Evolutionary conservation across 2,113 vertebrate genomes (phyloP).

Genomic region (Centropus unirufus): DNA sequence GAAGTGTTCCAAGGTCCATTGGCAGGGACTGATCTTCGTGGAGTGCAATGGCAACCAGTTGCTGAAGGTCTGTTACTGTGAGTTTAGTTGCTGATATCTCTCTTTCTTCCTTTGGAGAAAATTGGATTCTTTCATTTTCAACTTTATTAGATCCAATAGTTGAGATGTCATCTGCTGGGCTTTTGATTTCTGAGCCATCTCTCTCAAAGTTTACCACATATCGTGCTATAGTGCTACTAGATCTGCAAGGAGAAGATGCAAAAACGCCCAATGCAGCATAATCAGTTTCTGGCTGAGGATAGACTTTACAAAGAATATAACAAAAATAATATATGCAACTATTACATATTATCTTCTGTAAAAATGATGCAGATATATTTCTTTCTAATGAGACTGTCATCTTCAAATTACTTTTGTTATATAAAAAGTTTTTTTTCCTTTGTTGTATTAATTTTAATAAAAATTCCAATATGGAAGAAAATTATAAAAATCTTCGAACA

Average conservation of each 20-base stretch:
- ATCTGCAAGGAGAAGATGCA: conserved; percentile 67
- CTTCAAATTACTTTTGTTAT: not conserved
- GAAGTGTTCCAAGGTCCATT: conserved; percentile 82
- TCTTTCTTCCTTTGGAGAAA: conserved; percentile 51
- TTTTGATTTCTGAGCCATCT: conserved; percentile 56
- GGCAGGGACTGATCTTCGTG: conserved; percentile 82
- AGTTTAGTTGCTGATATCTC: conserved; percentile 51
- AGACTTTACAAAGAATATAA: not conserved
- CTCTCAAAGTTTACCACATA: conserved; percentile 84
- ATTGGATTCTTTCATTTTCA: conserved; percentile 55
- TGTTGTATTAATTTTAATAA: not conserved
- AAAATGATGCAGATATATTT: not conserved
- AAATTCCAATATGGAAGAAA: not conserved
- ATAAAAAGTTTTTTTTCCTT: not conserved
- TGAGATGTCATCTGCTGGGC: conserved; percentile 57
- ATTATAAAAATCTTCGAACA: not conserved
- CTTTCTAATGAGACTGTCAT: not conserved
- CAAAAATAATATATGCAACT: not conserved
- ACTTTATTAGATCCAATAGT: conserved; percentile 77
- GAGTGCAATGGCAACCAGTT: conserved; percentile 81
- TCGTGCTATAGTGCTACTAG: conserved; percentile 79
- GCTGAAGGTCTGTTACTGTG: conserved; percentile 75
- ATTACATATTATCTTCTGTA: not conserved
- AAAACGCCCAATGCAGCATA: not conserved
- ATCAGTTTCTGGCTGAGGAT: not conserved